A percentile compares a stretch with the other conserved stretches of the same genome.
Conservation (phyloP, 2,888 invertebrate genomes). For the Gerris lacustris region DNA sequence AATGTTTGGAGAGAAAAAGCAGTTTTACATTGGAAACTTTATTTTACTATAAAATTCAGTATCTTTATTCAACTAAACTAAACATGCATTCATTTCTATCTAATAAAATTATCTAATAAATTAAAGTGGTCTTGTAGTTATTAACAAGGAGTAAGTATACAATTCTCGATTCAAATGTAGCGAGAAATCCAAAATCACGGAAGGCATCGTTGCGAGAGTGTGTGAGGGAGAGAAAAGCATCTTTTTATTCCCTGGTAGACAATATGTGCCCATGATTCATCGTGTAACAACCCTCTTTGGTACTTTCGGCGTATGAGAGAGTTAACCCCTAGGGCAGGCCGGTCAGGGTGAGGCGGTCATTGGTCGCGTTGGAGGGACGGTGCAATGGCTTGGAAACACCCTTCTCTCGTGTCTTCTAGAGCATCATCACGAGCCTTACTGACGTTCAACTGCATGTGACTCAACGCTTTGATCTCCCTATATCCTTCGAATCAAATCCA, state of each 20-base stretch:
- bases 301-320: background rate
- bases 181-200: too few relatives aligned
- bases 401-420: background rate
- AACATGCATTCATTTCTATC: too few relatives aligned
- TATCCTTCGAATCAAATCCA: background rate
- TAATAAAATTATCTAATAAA: too few relatives aligned
- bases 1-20: too few relatives aligned
- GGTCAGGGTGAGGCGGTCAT: conserved; percentile 1
- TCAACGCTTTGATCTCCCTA: conserved; percentile 3
- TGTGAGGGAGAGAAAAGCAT: too few relatives aligned
- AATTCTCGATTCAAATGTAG: too few relatives aligned
- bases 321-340: background rate
- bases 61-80: too few relatives aligned
- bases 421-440: background rate
- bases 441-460: background rate
- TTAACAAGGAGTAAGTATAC: too few relatives aligned
- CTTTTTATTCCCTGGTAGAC: background rate
- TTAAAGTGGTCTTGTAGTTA: too few relatives aligned
- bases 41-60: too few relatives aligned
- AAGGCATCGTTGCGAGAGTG: too few relatives aligned
- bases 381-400: background rate
- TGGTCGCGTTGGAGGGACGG: background rate
- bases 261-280: conserved; percentile 3
- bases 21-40: too few relatives aligned
- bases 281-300: background rate